Conservation (phyloP, 2,888 invertebrate species). For the Drosophila setosimentum region DNA sequence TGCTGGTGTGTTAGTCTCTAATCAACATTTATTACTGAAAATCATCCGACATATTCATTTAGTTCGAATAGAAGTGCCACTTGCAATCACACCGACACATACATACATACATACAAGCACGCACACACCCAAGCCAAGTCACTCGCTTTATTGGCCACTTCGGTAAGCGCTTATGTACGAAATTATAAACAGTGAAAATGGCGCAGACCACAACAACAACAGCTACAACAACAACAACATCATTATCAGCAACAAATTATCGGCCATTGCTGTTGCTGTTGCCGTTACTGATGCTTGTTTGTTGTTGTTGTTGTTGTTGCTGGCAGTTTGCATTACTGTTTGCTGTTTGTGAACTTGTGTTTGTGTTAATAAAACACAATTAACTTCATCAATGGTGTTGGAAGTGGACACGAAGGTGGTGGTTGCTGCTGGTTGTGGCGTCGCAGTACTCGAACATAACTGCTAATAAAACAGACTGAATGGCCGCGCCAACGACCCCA, state of each 20-base stretch:
- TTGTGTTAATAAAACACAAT: conserved; percentile 85
- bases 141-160: conserved; percentile 58
- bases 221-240: conserved; percentile 40
- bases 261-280: conserved; percentile 67
- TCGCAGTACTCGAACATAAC: conserved; percentile 69
- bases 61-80: conserved; percentile 35
- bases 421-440: conserved; percentile 42
- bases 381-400: conserved; percentile 83
- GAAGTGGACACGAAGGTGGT: conserved; percentile 25
- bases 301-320: conserved; percentile 23
- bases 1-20: conserved; percentile 40
- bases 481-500: conserved; percentile 72
- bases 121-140: conserved; percentile 10
- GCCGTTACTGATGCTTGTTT: conserved; percentile 28
- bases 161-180: conserved; percentile 65
- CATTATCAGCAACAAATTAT: conserved; percentile 76
- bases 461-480: conserved; percentile 80
- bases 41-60: conserved; percentile 26
- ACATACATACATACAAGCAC: conserved; percentile 3
- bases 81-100: conserved; percentile 17
- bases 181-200: conserved; percentile 74
- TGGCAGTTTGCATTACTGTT: conserved; percentile 39
- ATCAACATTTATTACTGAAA: conserved; percentile 37
- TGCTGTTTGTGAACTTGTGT: conserved; percentile 80
- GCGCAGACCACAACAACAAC: conserved; percentile 38